A percentile compares a stretch with the other conserved stretches of the same genome.
phyloP scores from a whole-genome alignment of 2,797 vertebrate species.

The Muraenolepis orangiensis region DNA sequence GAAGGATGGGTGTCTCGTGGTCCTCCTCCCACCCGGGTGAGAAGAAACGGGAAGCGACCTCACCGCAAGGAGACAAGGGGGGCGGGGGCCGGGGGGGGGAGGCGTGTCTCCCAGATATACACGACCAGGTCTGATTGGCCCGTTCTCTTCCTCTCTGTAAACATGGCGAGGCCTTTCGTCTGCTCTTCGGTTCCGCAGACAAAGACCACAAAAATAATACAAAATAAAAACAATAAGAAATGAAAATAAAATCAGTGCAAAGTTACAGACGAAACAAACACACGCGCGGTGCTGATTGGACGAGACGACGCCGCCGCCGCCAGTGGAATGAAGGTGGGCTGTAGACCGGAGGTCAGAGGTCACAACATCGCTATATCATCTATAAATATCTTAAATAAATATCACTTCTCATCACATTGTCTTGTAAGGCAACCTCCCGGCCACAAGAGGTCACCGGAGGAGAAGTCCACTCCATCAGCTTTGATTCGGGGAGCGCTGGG shows the following conservation, averaged over 20 bases:
- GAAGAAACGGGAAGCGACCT: slow-evolving; percentile 39
- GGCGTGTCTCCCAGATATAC: neutral
- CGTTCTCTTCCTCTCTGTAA: slow-evolving; percentile 73
- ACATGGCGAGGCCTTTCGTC: slow-evolving; percentile 69
- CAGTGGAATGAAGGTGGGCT: neutral
- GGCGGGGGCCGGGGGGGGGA: slow-evolving; percentile 14
- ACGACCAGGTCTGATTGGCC: slow-evolving; percentile 22
- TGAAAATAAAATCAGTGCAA: slow-evolving; percentile 82
- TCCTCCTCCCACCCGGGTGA: slow-evolving; percentile 55
- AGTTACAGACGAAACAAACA: slow-evolving; percentile 53
- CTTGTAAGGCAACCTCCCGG: slow-evolving; percentile 45
- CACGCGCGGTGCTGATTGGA: slow-evolving; percentile 52
- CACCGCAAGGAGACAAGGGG: neutral
- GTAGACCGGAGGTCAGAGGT: neutral
- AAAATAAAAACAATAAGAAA: neutral
- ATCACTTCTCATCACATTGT: slow-evolving; percentile 77
- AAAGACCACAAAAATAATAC: slow-evolving; percentile 43
- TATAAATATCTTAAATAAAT: slow-evolving; percentile 81
- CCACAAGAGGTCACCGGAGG: neutral
- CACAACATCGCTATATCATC: slow-evolving; percentile 51
- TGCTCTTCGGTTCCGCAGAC: slow-evolving; percentile 59
- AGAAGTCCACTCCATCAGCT: no score
- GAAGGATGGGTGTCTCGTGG: slow-evolving; percentile 69
- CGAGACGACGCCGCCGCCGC: slow-evolving; percentile 12
- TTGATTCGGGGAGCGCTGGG: no score